phyloP scores from a whole-genome alignment of 2,113 vertebrate species.

The Osmerus eperlanus region DNA sequence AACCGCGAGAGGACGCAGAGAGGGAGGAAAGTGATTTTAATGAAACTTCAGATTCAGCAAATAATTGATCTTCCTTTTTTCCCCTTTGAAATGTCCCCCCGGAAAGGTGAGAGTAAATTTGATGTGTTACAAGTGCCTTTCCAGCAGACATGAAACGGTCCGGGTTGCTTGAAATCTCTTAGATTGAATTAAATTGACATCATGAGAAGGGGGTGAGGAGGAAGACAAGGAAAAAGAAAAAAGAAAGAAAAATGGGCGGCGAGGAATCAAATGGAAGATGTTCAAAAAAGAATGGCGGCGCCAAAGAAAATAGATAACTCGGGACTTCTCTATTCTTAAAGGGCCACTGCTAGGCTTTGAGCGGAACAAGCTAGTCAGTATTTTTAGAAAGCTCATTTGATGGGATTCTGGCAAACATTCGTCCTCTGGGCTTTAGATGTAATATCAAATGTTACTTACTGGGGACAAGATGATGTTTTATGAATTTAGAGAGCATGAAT shows the following conservation, averaged over 20 bases:
- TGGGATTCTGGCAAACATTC: slow-evolving; percentile 71
- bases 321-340: slow-evolving; percentile 66
- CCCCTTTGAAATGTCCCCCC: slow-evolving; percentile 56
- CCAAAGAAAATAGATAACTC: slow-evolving; percentile 86
- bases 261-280: slow-evolving; percentile 85
- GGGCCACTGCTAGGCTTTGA: slow-evolving; percentile 64
- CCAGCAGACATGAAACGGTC: slow-evolving; percentile 67
- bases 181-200: slow-evolving; percentile 81
- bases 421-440: slow-evolving; percentile 74
- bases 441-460: slow-evolving; percentile 77
- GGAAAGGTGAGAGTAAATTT: slow-evolving; percentile 82
- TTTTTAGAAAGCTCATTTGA: slow-evolving; percentile 76
- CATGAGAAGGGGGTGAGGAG: slow-evolving; percentile 59
- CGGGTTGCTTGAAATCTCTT: slow-evolving; percentile 72
- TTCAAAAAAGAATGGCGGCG: slow-evolving; percentile 81
- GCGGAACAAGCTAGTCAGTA: slow-evolving; percentile 65
- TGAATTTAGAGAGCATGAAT: slow-evolving; percentile 73
- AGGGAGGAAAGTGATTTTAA: slow-evolving; percentile 83
- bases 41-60: slow-evolving; percentile 96
- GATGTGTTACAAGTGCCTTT: slow-evolving; percentile 77
- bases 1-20: slow-evolving; percentile 86
- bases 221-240: slow-evolving; percentile 38
- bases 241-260: slow-evolving; percentile 68
- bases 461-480: slow-evolving; percentile 71
- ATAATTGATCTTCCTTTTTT: slow-evolving; percentile 86